phyloP scores from a whole-genome alignment of 2,797 vertebrate species.

The Pantherophis vulpinus region DNA sequence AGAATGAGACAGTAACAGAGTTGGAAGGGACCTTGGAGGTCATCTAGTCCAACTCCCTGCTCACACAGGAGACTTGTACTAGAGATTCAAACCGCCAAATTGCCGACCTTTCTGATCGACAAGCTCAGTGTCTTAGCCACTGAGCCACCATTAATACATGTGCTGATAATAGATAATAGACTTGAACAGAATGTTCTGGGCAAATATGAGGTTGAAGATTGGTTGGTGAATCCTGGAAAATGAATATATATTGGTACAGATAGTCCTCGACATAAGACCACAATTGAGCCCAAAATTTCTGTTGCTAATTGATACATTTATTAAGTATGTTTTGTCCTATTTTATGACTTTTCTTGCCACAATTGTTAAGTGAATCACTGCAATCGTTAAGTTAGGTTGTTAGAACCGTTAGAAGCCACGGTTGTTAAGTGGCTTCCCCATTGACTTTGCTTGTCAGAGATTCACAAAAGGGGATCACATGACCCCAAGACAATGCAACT shows the following conservation, averaged over 20 bases:
- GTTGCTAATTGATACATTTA: not conserved
- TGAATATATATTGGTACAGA: not conserved
- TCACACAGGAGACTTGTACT: too few species aligned
- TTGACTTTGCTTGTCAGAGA: not conserved
- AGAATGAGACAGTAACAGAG: not conserved
- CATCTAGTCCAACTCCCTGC: too few species aligned
- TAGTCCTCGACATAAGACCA: not conserved
- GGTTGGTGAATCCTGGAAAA: not conserved
- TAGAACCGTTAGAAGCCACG: too few species aligned
- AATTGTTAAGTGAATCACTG: not conserved
- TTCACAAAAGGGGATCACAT: not conserved
- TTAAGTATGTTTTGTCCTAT: not conserved
- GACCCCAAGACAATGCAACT: not conserved
- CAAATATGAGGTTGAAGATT: not conserved
- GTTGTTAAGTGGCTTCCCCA: not conserved
- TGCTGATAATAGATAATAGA: not conserved
- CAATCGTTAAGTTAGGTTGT: not conserved
- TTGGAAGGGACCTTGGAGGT: too few species aligned
- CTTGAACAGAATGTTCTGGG: not conserved
- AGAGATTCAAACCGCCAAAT: too few species aligned
- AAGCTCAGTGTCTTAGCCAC: too few species aligned
- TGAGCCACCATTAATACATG: not conserved
- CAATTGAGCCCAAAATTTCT: not conserved
- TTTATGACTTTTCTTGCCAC: not conserved
- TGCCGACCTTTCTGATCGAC: too few species aligned